A percentile compares a stretch with the other conserved stretches of the same genome.
Evolutionary conservation across 2,797 vertebrate genomes (phyloP).

Genomic region (Coreius guichenoti): DNA sequence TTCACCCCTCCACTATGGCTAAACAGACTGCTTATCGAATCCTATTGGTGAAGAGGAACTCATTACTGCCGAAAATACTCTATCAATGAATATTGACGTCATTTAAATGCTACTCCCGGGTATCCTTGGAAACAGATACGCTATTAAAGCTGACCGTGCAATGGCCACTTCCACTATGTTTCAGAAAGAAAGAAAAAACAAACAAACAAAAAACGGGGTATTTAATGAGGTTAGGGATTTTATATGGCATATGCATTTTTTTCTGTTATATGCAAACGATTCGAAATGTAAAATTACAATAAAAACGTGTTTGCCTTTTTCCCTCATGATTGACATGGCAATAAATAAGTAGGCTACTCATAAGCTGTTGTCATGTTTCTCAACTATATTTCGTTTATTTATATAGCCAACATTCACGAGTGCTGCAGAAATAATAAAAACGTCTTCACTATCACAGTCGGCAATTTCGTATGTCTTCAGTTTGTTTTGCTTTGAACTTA

Average conservation of each 20-base stretch:
- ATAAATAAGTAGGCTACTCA: not conserved
- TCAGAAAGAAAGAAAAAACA: conserved; percentile 31
- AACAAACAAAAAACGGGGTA: conserved; percentile 54
- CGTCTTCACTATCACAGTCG: conserved; percentile 66
- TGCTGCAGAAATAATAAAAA: conserved; percentile 54
- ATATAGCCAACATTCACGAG: conserved; percentile 1
- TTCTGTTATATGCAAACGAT: not conserved
- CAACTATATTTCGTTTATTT: not conserved
- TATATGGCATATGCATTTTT: not conserved
- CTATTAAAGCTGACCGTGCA: conserved; percentile 63
- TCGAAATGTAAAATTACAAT: not conserved
- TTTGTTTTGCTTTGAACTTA: conserved; percentile 55
- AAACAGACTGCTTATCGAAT: conserved; percentile 67
- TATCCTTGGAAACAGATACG: conserved; percentile 70
- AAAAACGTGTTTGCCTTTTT: not conserved
- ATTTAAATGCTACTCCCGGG: conserved; percentile 59
- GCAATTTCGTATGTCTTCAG: conserved; percentile 58
- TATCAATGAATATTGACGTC: conserved; percentile 71
- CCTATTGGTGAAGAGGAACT: conserved; percentile 65
- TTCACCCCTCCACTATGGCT: conserved; percentile 71
- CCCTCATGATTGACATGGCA: not conserved
- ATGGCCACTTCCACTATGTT: conserved; percentile 51
- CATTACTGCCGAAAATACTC: conserved; percentile 71
- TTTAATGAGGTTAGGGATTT: conserved; percentile 29
- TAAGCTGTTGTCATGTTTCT: not conserved